These are phyloP conservation scores for Sesamia nonagrioides DNA, from an alignment of 1,140 invertebrate genomes.

Conservation along the genomic window DNA sequence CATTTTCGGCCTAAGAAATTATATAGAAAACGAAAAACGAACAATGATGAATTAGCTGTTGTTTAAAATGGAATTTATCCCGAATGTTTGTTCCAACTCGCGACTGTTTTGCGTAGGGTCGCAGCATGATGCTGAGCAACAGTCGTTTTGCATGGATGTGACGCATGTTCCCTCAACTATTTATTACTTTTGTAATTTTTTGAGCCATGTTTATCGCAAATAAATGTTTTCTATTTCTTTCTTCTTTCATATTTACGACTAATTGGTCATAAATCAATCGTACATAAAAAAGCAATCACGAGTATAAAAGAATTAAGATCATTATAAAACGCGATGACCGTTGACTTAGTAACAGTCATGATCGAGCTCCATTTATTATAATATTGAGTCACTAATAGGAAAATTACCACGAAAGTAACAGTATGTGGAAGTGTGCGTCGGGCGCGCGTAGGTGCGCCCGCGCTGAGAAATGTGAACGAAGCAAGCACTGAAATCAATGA, in stretches of 20 bases:
- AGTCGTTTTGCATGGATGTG: too few relatives aligned
- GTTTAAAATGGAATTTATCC: background rate
- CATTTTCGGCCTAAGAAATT: background rate
- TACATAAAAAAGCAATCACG: slow-evolving; percentile 4
- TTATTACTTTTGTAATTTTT: too few relatives aligned
- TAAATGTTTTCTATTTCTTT: too few relatives aligned
- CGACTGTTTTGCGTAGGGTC: too few relatives aligned
- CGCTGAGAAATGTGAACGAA: slow-evolving; percentile 52
- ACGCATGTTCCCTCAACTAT: too few relatives aligned
- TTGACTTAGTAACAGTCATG: slow-evolving; percentile 5
- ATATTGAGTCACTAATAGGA: slow-evolving; percentile 34
- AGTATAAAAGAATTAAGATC: background rate
- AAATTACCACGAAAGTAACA: slow-evolving; percentile 38
- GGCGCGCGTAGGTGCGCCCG: slow-evolving; percentile 58
- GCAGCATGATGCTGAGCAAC: too few relatives aligned
- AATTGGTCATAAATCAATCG: background rate
- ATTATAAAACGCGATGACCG: background rate
- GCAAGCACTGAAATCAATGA: slow-evolving; percentile 42
- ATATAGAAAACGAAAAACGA: background rate
- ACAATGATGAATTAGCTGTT: background rate
- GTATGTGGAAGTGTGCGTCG: slow-evolving; percentile 34
- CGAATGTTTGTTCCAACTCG: background rate
- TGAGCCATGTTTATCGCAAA: too few relatives aligned
- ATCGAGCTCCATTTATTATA: slow-evolving; percentile 8
- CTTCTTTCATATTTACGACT: slow-evolving; percentile 12